Percentiles rank a stretch among this genome's conserved stretches.
Conservation (phyloP, 2,888 invertebrate genomes). For the Aricia artaxerxes region DNA sequence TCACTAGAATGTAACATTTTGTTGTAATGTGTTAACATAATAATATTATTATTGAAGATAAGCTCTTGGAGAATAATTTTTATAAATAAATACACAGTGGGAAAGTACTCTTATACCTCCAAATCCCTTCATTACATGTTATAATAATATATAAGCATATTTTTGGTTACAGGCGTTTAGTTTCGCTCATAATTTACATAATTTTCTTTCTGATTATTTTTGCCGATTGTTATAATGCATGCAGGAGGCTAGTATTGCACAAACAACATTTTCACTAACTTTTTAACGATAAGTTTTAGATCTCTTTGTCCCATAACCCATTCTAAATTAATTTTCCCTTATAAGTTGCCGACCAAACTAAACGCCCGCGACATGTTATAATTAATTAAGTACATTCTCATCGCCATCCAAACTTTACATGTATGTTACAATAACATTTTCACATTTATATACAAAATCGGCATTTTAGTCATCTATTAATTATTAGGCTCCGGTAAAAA, state of each 20-base stretch:
- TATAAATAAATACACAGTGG: constrained; percentile 1
- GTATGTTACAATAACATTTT: constrained; percentile 48
- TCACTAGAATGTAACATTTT: not conserved
- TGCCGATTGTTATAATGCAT: not conserved
- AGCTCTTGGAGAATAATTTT: not conserved
- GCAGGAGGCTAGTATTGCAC: not conserved
- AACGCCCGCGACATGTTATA: constrained; percentile 17
- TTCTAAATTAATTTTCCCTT: not conserved
- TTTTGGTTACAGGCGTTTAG: not conserved
- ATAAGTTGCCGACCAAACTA: not conserved
- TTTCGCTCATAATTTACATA: not conserved
- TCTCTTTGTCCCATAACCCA: not conserved
- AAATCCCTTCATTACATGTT: not conserved
- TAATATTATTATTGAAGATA: not conserved
- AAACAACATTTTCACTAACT: not conserved
- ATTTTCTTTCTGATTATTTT: not conserved
- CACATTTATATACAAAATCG: constrained; percentile 17
- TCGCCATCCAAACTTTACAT: constrained; percentile 48
- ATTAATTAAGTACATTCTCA: constrained; percentile 65
- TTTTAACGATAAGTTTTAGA: not conserved
- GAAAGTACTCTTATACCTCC: constrained; percentile 18
- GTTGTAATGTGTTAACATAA: not conserved
- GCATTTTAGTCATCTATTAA: constrained; percentile 6
- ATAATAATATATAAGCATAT: constrained; percentile 13
- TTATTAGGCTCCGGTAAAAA: constrained; percentile 32